phyloP scores from a whole-genome alignment of 2,113 vertebrate species.

The Chamaea fasciata region DNA sequence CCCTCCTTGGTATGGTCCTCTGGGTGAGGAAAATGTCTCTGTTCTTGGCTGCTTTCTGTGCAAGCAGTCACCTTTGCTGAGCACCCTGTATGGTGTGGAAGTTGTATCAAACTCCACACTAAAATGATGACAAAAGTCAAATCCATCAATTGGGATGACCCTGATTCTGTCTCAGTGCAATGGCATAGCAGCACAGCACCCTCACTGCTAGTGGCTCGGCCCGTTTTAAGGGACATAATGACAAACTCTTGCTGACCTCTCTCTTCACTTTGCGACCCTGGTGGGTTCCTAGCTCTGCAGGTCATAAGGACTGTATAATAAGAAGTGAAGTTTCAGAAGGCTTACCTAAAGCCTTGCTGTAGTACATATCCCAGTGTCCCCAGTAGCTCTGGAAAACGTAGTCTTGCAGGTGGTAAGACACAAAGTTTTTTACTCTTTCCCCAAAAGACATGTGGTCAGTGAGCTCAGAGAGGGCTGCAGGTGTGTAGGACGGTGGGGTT shows the following conservation, averaged over 20 bases:
- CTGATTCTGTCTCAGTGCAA: not conserved
- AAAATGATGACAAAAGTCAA: not conserved
- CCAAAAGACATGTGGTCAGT: conserved; percentile 71
- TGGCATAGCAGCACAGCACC: not conserved
- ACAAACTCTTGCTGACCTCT: not conserved
- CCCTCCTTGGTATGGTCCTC: not conserved
- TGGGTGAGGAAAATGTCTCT: not conserved
- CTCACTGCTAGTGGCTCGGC: not conserved
- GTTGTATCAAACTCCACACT: not conserved
- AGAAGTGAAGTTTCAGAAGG: not conserved
- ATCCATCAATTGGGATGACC: fast-evolving
- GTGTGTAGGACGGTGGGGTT: conserved; percentile 62
- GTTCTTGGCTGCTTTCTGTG: not conserved
- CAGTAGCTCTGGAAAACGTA: conserved; percentile 65
- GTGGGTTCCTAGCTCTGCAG: not conserved
- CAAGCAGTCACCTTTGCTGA: not conserved
- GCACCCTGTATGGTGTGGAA: not conserved
- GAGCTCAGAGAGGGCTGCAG: conserved; percentile 70
- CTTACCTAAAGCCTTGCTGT: conserved; percentile 74
- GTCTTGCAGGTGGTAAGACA: conserved; percentile 73
- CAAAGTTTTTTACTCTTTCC: conserved; percentile 69
- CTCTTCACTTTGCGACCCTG: not conserved
- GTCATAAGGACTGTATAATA: not conserved
- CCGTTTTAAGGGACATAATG: not conserved
- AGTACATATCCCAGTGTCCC: conserved; percentile 72